Conservation (phyloP, 35 echinoderm and acorn worm genomes). For the Apostichopus japonicus region DNA sequence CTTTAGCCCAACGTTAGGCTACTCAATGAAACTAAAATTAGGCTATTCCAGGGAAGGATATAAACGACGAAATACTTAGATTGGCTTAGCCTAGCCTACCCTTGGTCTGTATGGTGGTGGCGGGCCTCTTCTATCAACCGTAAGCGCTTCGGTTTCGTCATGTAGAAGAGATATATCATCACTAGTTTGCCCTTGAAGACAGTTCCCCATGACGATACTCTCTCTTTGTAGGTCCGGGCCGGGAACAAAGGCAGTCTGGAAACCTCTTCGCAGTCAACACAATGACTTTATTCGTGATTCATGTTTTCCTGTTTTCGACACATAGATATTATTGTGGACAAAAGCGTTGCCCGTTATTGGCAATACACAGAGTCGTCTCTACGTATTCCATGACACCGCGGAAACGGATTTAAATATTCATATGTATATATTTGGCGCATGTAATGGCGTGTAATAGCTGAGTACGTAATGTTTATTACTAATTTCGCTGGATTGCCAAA, state of each 20-base stretch:
- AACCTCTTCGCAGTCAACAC: constrained; percentile 36
- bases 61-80: neutral
- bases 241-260: constrained; percentile 11
- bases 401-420: neutral
- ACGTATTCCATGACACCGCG: neutral
- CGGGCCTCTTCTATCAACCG: constrained; percentile 52
- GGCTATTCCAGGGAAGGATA: no score
- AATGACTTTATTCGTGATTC: constrained; percentile 17
- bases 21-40: no score
- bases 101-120: constrained; percentile 61
- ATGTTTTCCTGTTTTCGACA: constrained; percentile 1
- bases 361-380: neutral
- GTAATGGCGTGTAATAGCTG: neutral
- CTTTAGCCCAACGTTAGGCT: no score
- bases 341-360: neutral
- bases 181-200: constrained; percentile 62
- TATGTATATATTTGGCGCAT: neutral
- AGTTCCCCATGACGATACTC: constrained; percentile 57
- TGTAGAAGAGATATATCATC: constrained; percentile 70
- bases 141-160: constrained; percentile 52
- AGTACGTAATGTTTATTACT: neutral
- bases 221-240: neutral
- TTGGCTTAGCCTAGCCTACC: constrained; percentile 36
- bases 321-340: neutral
- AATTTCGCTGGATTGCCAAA: neutral